Conservation (phyloP, 2,888 invertebrate species). For the Metalampra italica region DNA sequence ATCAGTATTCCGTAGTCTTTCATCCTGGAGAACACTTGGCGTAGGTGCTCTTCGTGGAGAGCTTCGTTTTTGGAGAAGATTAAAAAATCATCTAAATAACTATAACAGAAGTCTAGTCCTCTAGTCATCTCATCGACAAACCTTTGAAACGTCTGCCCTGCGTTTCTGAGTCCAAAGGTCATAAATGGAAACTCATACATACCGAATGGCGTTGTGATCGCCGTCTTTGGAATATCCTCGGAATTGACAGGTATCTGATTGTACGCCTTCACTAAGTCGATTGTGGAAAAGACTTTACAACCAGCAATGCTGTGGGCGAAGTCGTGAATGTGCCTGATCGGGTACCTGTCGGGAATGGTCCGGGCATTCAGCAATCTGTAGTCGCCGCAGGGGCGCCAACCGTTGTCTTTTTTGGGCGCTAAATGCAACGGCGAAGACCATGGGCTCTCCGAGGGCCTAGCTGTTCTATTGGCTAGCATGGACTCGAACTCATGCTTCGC, state of each 20-base stretch:
- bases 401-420: constrained; percentile 10
- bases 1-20: constrained; percentile 19
- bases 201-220: constrained; percentile 32
- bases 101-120: constrained; percentile 20
- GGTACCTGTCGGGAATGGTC: constrained; percentile 18
- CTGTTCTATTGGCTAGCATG: constrained; percentile 11
- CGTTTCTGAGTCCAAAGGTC: constrained; percentile 44
- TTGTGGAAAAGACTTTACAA: constrained; percentile 10
- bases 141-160: constrained; percentile 45
- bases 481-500: constrained; percentile 10
- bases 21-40: constrained; percentile 18
- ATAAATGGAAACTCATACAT: constrained; percentile 32
- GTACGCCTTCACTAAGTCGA: neutral
- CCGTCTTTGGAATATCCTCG: constrained; percentile 22
- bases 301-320: too few relatives aligned
- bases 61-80: too few relatives aligned
- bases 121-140: constrained; percentile 34
- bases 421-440: constrained; percentile 17
- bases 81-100: constrained; percentile 42
- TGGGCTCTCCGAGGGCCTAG: constrained; percentile 10
- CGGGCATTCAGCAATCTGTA: constrained; percentile 17
- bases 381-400: constrained; percentile 17
- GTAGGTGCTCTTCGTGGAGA: constrained; percentile 22
- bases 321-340: constrained; percentile 17
- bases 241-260: constrained; percentile 10